Conservation (phyloP, 1,140 invertebrate genomes). For the Halotydeus destructor region DNA sequence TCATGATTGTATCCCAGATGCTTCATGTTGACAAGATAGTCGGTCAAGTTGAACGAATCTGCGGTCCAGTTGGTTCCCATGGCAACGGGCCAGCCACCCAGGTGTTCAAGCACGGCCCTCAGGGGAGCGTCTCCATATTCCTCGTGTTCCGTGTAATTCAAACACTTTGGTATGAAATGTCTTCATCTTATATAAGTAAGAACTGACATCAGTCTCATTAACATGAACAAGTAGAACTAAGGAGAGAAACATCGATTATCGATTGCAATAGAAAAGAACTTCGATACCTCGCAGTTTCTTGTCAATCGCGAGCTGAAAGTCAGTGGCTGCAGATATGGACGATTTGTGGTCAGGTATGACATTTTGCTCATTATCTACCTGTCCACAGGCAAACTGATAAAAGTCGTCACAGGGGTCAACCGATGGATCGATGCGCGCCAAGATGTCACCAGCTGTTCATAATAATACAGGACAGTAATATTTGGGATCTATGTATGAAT, state of each 20-base stretch:
- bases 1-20: too few relatives aligned
- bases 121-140: neutral
- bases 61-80: too few relatives aligned
- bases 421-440: conserved; percentile 43
- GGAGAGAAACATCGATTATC: too few relatives aligned
- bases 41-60: too few relatives aligned
- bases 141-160: too few relatives aligned
- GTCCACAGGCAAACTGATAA: conserved; percentile 51
- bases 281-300: conserved; percentile 40
- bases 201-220: too few relatives aligned
- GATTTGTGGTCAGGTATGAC: conserved; percentile 55
- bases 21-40: too few relatives aligned
- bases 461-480: neutral
- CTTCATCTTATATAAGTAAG: too few relatives aligned
- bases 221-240: too few relatives aligned
- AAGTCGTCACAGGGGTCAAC: conserved; percentile 66
- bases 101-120: neutral
- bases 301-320: conserved; percentile 51
- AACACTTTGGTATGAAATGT: too few relatives aligned
- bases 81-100: too few relatives aligned
- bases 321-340: conserved; percentile 50
- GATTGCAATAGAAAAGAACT: too few relatives aligned
- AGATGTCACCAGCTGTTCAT: conserved; percentile 35
- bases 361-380: conserved; percentile 31
- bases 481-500: neutral